Evolutionary conservation across 2,888 invertebrate genomes (phyloP).

Genomic region (Acholoe squamosa): DNA sequence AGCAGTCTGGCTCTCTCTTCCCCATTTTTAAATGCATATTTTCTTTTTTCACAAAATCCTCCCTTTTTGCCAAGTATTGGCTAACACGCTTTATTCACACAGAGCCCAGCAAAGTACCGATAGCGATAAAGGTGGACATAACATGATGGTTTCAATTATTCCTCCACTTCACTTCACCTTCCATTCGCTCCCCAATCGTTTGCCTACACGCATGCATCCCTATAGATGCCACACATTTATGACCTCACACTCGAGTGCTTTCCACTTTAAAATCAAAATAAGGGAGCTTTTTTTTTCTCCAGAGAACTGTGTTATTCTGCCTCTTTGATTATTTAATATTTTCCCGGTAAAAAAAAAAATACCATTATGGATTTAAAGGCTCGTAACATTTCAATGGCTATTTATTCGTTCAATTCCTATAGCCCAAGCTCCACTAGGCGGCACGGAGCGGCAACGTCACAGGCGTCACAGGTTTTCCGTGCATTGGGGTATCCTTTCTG

Average conservation of each 20-base stretch:
- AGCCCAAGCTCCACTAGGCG: no score
- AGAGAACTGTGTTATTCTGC: not conserved
- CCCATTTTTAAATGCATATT: not conserved
- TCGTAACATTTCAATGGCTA: not conserved
- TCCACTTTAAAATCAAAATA: constrained; percentile 27
- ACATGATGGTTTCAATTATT: constrained; percentile 38
- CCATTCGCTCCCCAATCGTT: not conserved
- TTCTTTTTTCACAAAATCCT: not conserved
- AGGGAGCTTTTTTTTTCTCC: not conserved
- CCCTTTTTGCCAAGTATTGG: not conserved
- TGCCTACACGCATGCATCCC: constrained; percentile 6
- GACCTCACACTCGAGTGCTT: constrained; percentile 14
- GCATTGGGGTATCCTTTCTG: no score
- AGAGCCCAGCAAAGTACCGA: not conserved
- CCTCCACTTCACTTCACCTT: not conserved
- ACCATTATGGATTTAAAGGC: not conserved
- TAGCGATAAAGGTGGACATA: constrained; percentile 23
- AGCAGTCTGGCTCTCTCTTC: not conserved
- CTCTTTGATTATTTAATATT: not conserved
- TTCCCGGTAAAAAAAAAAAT: not conserved
- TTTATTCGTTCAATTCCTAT: not conserved
- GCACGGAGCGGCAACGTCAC: no score
- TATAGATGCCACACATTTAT: constrained; percentile 3
- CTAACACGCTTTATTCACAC: constrained; percentile 2
- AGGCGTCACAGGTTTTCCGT: no score